Evolutionary conservation across 2,888 invertebrate species (phyloP).

Genomic region (Melanostoma mellinum): DNA sequence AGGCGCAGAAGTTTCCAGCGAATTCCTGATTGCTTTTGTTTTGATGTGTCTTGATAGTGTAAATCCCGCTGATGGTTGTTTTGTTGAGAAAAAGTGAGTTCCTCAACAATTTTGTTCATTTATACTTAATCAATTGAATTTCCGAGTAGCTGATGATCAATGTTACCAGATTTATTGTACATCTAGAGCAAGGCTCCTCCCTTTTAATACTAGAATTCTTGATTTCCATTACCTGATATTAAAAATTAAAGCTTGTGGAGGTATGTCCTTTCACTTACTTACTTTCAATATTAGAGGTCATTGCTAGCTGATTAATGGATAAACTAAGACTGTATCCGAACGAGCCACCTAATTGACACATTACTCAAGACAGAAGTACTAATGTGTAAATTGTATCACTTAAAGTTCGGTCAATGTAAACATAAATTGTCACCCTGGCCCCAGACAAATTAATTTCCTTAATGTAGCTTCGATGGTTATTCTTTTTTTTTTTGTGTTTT

Average conservation of each 20-base stretch:
- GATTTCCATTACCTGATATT: too few relatives aligned
- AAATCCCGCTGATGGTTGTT: conserved; percentile 46
- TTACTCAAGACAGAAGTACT: conserved; percentile 1
- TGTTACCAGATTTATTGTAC: too few relatives aligned
- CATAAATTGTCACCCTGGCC: conserved; percentile 4
- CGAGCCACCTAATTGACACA: not conserved
- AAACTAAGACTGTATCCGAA: too few relatives aligned
- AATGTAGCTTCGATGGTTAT: conserved; percentile 15
- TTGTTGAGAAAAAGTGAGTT: conserved; percentile 23
- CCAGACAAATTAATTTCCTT: conserved; percentile 42
- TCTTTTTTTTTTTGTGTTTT: not conserved
- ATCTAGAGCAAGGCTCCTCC: too few relatives aligned
- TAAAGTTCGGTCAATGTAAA: conserved; percentile 1
- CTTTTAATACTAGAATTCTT: too few relatives aligned
- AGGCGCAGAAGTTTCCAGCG: conserved; percentile 55
- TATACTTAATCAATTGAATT: conserved; percentile 64
- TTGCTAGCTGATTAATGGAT: too few relatives aligned
- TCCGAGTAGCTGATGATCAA: conserved; percentile 37
- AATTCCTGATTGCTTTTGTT: conserved; percentile 27
- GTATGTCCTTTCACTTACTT: too few relatives aligned
- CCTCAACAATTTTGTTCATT: conserved; percentile 66
- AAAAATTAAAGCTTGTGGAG: too few relatives aligned
- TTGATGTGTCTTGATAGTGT: conserved; percentile 42
- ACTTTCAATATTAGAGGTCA: too few relatives aligned
- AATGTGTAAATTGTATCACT: conserved; percentile 22